A percentile compares a stretch with the other conserved stretches of the same genome.
These are phyloP conservation scores for Caranx ignobilis DNA, from an alignment of 2,113 vertebrate species.

Conservation along the genomic window DNA sequence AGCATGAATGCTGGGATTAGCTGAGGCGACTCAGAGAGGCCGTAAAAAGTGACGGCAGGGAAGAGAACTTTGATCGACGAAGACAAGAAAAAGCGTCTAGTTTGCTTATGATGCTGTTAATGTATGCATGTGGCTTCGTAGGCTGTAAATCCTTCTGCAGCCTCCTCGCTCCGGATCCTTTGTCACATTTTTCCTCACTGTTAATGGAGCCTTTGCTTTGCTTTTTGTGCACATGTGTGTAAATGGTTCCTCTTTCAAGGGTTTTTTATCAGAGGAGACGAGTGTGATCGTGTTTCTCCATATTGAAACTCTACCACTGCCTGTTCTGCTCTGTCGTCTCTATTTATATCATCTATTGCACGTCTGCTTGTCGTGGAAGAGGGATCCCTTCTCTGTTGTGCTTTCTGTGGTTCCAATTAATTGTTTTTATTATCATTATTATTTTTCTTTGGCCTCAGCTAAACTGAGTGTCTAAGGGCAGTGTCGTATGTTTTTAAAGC, in stretches of 20 bases:
- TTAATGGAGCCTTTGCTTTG: conserved; percentile 6
- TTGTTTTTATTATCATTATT: conserved; percentile 1
- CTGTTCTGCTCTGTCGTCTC: background rate
- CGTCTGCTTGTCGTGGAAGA: background rate
- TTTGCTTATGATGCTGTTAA: background rate
- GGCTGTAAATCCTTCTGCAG: background rate
- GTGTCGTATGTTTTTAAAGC: conserved; percentile 3
- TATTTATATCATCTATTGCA: background rate
- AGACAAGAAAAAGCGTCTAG: background rate
- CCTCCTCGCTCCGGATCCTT: conserved; percentile 1
- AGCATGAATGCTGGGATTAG: too few species aligned
- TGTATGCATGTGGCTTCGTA: conserved; percentile 13
- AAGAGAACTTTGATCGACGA: background rate
- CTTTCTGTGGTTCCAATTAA: background rate
- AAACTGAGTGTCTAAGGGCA: conserved; percentile 1
- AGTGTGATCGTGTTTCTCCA: background rate
- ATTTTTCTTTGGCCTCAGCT: conserved; percentile 4
- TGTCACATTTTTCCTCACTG: background rate
- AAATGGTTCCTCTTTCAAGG: conserved; percentile 5
- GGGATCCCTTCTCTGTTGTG: background rate
- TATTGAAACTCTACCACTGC: background rate
- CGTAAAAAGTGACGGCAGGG: background rate
- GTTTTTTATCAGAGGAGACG: background rate
- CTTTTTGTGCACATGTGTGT: background rate
- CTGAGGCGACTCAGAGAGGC: background rate